Conservation (phyloP, 1,140 invertebrate genomes). For the Pachyrhynchus sulphureomaculatus region DNA sequence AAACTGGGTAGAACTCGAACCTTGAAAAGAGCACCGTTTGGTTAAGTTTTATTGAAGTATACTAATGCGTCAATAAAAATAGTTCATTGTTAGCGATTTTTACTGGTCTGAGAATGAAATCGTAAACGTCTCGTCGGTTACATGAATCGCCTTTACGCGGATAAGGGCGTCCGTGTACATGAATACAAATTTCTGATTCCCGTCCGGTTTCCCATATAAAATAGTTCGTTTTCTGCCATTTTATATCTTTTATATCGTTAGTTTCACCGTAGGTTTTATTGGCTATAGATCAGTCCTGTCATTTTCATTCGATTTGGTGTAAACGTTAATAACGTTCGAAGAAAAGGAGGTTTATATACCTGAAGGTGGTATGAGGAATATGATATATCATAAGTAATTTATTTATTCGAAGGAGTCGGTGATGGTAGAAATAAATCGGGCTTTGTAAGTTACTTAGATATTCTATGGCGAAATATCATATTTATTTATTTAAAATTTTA, state of each 20-base stretch:
- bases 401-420: too few species aligned
- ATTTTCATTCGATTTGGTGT: conserved; percentile 16
- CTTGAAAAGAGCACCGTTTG: too few species aligned
- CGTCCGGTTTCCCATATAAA: conserved; percentile 21
- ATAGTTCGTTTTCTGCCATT: conserved; percentile 23
- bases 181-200: conserved; percentile 29
- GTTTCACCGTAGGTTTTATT: conserved; percentile 15
- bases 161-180: conserved; percentile 11
- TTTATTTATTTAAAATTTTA: too few species aligned
- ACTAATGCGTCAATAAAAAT: too few species aligned
- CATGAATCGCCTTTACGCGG: conserved; percentile 13
- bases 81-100: conserved; percentile 2
- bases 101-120: conserved; percentile 13
- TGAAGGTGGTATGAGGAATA: too few species aligned
- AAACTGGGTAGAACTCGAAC: too few species aligned
- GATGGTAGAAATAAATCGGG: too few species aligned
- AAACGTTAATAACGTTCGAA: conserved; percentile 1
- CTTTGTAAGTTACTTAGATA: too few species aligned
- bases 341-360: not conserved
- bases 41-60: too few species aligned
- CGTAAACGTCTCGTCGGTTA: conserved; percentile 12
- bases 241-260: conserved; percentile 26
- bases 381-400: too few species aligned
- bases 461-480: too few species aligned
- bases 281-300: conserved; percentile 20